Evolutionary conservation across 2,888 invertebrate genomes (phyloP), one percentile per base, ranked within the genome.

Genomic region (Aleiodes testaceus): DNA sequence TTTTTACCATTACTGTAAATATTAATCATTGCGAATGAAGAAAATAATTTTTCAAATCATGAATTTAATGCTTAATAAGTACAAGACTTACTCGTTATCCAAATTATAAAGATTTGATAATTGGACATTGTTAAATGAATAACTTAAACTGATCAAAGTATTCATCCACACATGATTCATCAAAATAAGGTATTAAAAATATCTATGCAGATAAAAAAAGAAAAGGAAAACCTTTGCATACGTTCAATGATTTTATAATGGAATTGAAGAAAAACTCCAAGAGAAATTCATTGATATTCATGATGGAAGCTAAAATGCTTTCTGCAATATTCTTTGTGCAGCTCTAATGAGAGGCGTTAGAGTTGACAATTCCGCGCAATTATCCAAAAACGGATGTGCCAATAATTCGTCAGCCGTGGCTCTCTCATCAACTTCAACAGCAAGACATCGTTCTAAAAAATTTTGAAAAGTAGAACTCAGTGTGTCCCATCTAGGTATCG

Each of bases 301-400:
- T 36, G 36, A 11, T 36, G 7, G 36, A 42, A 26, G 6, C 36
- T 50, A 74, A 72, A 79, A 84, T 7, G 67, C 77, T 76, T 94
- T 94, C 79, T 92, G 92, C 61, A 96, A 90, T 80, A 96, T 93
- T 85, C 93, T 93, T 82, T 96, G 96, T 53, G 98, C 98, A 63
- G 97, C 97, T 84, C 92, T 92, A 78, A 98, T 98, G 74, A 98
- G 91, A 30, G 97, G 97, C 72, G 94, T 93, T 42, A 98, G 89
- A 0, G 95, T 93, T 67, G 91, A 90, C 16, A 97, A 90, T 80
- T 95, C 94, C 88, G 94, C 94, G 67, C 95, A 92, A 78, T 94
- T 93, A 49, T 91, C 88, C 53, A 97, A 89, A 89, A 97, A 96
- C 0, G 93, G 91, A 87, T 97, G 96, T 1, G 88, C 85, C n/a